Evolutionary conservation across 2,113 vertebrate genomes (phyloP).

Genomic region (Sphyrna mokarran): DNA sequence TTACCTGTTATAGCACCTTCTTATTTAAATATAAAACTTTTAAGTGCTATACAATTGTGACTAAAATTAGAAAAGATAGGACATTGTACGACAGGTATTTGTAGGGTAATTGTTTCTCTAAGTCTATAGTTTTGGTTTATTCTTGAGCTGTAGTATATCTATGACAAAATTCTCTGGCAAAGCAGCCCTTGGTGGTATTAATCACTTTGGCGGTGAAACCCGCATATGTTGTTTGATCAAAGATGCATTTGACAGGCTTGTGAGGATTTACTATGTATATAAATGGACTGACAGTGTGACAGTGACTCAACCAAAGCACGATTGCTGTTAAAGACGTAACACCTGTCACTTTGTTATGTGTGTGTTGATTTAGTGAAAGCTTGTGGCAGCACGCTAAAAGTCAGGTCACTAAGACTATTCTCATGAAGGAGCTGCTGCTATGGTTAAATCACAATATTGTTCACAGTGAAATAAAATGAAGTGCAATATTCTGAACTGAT

Average conservation of each 20-base stretch:
- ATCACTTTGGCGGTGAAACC: background rate
- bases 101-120: background rate
- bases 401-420: background rate
- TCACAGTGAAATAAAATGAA: constrained; percentile 18
- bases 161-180: background rate
- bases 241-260: constrained; percentile 17
- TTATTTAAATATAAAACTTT: background rate
- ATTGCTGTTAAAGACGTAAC: background rate
- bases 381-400: background rate
- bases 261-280: constrained; percentile 19
- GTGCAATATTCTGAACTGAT: background rate
- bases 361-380: constrained; percentile 11
- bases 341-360: constrained; percentile 14
- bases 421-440: background rate
- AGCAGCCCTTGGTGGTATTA: background rate
- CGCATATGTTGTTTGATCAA: background rate
- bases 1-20: background rate
- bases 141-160: background rate
- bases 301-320: constrained; percentile 14
- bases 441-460: background rate
- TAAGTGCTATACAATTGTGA: background rate
- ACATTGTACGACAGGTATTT: background rate
- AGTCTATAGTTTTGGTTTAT: background rate
- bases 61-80: background rate
- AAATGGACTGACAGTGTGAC: background rate